Percentiles rank a stretch among this genome's conserved stretches.
phyloP scores from a whole-genome alignment of 2,797 vertebrate genomes.

The Xenopus petersii region DNA sequence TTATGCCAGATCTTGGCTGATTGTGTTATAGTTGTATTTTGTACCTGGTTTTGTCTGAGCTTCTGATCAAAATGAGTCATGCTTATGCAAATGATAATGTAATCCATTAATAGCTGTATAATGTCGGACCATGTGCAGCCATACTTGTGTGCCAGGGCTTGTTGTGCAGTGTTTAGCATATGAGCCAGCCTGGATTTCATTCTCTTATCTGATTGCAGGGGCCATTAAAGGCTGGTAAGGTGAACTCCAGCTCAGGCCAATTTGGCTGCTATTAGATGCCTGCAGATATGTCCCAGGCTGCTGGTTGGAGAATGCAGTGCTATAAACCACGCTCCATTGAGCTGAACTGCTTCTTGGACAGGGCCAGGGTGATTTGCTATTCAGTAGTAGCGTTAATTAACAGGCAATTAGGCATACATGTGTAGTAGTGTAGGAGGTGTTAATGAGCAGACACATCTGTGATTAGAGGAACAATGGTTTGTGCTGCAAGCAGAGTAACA shows the following conservation, averaged over 20 bases:
- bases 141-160: neutral
- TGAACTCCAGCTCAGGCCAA: conserved; percentile 16
- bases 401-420: conserved; percentile 5
- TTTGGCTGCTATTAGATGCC: conserved; percentile 21
- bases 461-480: too few species aligned
- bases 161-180: neutral
- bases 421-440: neutral
- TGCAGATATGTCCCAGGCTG: neutral
- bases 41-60: neutral
- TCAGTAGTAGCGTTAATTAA: conserved; percentile 19
- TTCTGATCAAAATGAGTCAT: neutral
- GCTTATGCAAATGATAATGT: too few species aligned
- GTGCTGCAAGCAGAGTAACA: too few species aligned
- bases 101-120: too few species aligned
- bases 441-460: too few species aligned
- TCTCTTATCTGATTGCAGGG: conserved; percentile 18
- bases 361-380: conserved; percentile 1
- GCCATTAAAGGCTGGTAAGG: conserved; percentile 11
- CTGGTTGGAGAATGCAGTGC: conserved; percentile 55
- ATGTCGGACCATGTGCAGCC: too few species aligned
- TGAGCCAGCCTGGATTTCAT: conserved; percentile 5
- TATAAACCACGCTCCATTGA: conserved; percentile 55
- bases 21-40: neutral
- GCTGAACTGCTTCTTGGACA: conserved; percentile 50
- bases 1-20: too few species aligned